Percentiles rank a stretch among this genome's conserved stretches.
Conservation (phyloP, 2,113 vertebrate genomes). For the Pelobates fuscus region DNA sequence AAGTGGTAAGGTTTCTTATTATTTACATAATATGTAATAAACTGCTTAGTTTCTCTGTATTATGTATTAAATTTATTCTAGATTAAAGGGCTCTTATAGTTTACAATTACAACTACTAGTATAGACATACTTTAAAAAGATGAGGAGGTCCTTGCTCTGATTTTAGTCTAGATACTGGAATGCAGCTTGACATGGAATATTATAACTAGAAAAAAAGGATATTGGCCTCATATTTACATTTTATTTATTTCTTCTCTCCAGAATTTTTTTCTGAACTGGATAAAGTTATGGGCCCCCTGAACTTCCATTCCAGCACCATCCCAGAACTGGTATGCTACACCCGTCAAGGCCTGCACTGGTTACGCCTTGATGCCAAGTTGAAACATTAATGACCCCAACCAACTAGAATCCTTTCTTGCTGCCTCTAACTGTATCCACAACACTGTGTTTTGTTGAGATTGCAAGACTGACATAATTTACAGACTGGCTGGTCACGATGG, state of each 20-base stretch:
- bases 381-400: conserved; percentile 68
- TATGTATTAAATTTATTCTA: neutral
- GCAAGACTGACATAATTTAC: conserved; percentile 79
- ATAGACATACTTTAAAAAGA: no score
- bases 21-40: neutral
- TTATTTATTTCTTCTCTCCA: conserved; percentile 61
- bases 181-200: no score
- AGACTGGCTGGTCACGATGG: conserved; percentile 72
- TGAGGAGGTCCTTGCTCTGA: no score
- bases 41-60: neutral
- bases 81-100: neutral
- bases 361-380: conserved; percentile 91
- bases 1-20: conserved; percentile 79
- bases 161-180: no score
- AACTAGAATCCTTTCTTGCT: conserved; percentile 66
- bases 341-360: conserved; percentile 95
- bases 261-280: conserved; percentile 97
- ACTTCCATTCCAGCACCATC: conserved; percentile 98
- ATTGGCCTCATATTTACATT: neutral
- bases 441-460: conserved; percentile 87
- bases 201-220: no score
- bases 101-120: no score
- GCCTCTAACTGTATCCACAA: conserved; percentile 78
- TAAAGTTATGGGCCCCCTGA: conserved; percentile 93
- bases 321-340: conserved; percentile 96